These are phyloP conservation scores for Chelonia mydas DNA, from an alignment of 2,797 vertebrate genomes.

Conservation along the genomic window DNA sequence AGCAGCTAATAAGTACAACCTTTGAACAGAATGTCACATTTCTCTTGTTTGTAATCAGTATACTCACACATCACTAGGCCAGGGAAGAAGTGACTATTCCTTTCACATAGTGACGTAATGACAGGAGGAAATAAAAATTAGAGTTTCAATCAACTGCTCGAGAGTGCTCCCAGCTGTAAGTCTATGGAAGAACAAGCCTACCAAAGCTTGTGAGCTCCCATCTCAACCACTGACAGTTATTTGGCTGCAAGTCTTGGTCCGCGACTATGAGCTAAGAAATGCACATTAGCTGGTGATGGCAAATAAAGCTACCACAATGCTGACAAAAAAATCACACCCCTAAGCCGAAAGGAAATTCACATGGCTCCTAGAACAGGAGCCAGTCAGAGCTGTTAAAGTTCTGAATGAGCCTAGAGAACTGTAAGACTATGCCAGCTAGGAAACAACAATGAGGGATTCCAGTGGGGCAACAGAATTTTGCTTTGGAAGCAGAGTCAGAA, in stretches of 20 bases:
- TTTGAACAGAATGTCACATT: constrained; percentile 3
- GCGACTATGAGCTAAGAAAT: neutral
- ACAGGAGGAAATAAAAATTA: neutral
- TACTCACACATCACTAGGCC: constrained; percentile 32
- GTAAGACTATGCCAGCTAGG: neutral
- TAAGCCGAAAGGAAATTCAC: neutral
- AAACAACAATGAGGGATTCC: neutral
- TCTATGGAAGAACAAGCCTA: neutral
- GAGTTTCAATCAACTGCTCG: neutral
- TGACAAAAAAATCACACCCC: neutral
- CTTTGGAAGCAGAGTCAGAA: constrained; percentile 8
- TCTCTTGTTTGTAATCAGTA: constrained; percentile 28
- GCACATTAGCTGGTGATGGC: neutral
- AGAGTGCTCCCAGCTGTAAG: neutral
- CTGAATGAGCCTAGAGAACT: neutral
- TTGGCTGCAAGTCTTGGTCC: neutral
- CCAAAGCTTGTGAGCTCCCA: neutral
- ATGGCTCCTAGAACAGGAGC: neutral
- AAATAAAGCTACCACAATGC: neutral
- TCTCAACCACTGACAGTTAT: neutral
- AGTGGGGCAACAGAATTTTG: neutral
- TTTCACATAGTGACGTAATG: neutral
- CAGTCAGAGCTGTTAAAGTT: neutral
- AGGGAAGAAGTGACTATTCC: neutral
- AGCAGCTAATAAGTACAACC: constrained; percentile 5